These are phyloP conservation scores for Dendrolimus punctatus DNA, from an alignment of 1,140 invertebrate genomes.

Conservation along the genomic window DNA sequence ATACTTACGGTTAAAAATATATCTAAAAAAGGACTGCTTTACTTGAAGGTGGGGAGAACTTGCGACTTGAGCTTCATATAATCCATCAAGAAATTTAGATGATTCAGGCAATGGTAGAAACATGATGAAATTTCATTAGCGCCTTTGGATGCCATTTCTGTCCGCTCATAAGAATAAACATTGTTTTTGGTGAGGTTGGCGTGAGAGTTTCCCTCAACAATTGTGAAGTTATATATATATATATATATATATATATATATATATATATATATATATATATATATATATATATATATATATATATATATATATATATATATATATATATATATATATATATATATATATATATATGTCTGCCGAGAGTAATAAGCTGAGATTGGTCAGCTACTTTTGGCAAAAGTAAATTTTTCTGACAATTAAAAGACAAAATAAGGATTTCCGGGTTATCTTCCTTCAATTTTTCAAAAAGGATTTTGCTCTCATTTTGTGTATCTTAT, in stretches of 20 bases:
- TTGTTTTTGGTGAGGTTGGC: slow-evolving; percentile 5
- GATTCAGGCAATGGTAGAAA: slow-evolving; percentile 5
- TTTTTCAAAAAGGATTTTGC: slow-evolving; percentile 5
- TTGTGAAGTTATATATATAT: slow-evolving; percentile 11
- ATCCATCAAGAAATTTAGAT: slow-evolving; percentile 4
- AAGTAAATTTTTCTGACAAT: slow-evolving; percentile 43
- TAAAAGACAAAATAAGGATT: slow-evolving; percentile 22
- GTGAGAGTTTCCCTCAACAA: slow-evolving; percentile 7
- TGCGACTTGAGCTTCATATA: no score
- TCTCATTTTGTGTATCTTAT: slow-evolving; percentile 6
- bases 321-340: slow-evolving; percentile 5
- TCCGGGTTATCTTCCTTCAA: slow-evolving; percentile 4
- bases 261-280: no score
- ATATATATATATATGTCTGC: slow-evolving; percentile 29
- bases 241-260: not conserved
- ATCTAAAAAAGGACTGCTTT: no score
- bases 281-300: slow-evolving; percentile 5
- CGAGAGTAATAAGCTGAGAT: slow-evolving; percentile 35
- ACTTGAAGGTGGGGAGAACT: no score
- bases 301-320: slow-evolving; percentile 22
- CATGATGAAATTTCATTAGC: slow-evolving; percentile 9
- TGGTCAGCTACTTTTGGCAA: slow-evolving; percentile 35
- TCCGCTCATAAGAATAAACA: slow-evolving; percentile 9
- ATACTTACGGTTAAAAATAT: no score
- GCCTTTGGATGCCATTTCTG: slow-evolving; percentile 6